phyloP scores from a whole-genome alignment of 2,113 vertebrate genomes.

The Euleptes europaea region DNA sequence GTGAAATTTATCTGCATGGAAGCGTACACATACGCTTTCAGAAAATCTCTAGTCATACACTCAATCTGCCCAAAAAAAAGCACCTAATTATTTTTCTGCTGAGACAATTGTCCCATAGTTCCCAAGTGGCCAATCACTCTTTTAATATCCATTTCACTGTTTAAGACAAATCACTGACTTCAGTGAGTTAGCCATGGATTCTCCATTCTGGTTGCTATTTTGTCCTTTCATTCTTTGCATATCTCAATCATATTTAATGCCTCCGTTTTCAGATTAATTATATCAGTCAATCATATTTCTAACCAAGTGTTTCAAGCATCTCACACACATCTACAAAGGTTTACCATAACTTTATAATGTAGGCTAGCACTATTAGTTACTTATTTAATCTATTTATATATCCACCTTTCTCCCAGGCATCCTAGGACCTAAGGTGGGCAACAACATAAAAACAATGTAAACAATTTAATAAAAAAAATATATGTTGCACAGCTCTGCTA shows the following conservation, averaged over 20 bases:
- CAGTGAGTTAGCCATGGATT: constrained; percentile 59
- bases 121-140: constrained; percentile 62
- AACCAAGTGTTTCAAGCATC: too few relatives aligned
- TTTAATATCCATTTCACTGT: constrained; percentile 59
- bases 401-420: too few relatives aligned
- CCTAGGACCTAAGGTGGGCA: too few relatives aligned
- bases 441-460: too few relatives aligned
- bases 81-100: constrained; percentile 58
- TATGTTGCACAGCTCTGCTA: too few relatives aligned
- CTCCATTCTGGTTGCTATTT: constrained; percentile 56
- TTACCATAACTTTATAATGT: too few relatives aligned
- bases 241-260: constrained; percentile 17
- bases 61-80: constrained; percentile 60
- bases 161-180: constrained; percentile 66
- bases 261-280: too few relatives aligned
- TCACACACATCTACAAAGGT: too few relatives aligned
- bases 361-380: too few relatives aligned
- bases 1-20: constrained; percentile 21
- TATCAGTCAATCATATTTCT: too few relatives aligned
- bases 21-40: constrained; percentile 41
- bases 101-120: constrained; percentile 65
- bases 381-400: too few relatives aligned
- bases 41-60: constrained; percentile 46
- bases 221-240: constrained; percentile 49
- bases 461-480: too few relatives aligned